These are phyloP conservation scores for Bombus consobrinus DNA, from an alignment of 1,140 invertebrate genomes.

Conservation along the genomic window DNA sequence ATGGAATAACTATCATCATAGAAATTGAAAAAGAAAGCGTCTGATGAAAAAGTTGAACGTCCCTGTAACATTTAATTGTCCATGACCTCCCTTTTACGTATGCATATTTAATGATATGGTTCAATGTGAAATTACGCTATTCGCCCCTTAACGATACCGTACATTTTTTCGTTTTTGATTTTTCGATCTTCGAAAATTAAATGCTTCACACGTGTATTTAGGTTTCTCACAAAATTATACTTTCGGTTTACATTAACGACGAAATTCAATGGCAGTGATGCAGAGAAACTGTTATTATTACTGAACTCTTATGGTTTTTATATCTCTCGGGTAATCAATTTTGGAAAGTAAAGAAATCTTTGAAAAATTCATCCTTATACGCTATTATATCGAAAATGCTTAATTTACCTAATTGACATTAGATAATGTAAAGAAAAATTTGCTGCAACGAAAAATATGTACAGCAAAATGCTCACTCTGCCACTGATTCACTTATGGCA, in stretches of 20 bases:
- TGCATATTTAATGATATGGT: background rate
- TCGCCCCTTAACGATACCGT: background rate
- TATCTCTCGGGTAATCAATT: background rate
- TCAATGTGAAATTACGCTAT: background rate
- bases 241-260: background rate
- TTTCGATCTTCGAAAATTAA: background rate
- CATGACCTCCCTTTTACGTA: background rate
- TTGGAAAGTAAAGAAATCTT: background rate
- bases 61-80: background rate
- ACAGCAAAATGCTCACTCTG: no score
- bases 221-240: background rate
- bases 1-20: background rate
- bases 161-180: background rate
- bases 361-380: background rate
- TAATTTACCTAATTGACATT: background rate
- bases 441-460: no score
- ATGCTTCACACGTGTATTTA: no score
- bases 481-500: no score
- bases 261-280: background rate
- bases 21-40: background rate
- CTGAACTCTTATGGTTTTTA: background rate
- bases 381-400: background rate
- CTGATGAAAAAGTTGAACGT: background rate
- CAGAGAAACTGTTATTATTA: background rate
- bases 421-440: background rate